Evolutionary conservation across 2,113 vertebrate species (phyloP).

Genomic region (Spilogale gracilis): DNA sequence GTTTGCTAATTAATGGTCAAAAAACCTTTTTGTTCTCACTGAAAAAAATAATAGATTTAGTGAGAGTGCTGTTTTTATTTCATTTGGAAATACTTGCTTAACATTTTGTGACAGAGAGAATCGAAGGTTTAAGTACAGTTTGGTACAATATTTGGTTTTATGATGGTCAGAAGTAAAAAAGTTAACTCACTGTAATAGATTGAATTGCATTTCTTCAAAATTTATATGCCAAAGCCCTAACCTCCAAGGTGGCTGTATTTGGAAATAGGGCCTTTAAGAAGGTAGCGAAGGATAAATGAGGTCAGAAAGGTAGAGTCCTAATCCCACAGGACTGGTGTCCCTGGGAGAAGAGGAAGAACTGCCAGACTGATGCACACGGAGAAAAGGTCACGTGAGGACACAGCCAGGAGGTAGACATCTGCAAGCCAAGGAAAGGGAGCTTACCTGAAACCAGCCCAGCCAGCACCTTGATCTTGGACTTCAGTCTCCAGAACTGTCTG

Average conservation of each 20-base stretch:
- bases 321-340: background rate
- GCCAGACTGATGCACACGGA: background rate
- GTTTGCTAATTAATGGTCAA: background rate
- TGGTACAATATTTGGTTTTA: background rate
- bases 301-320: background rate
- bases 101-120: background rate
- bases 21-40: background rate
- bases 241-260: background rate
- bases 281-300: background rate
- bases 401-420: background rate
- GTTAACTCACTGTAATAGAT: background rate
- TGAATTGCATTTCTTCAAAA: background rate
- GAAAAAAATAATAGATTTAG: slow-evolving; percentile 11
- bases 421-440: background rate
- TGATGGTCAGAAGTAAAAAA: background rate
- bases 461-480: background rate
- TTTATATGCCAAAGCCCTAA: background rate
- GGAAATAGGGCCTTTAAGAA: background rate
- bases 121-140: background rate
- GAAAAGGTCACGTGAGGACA: background rate
- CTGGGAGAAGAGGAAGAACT: background rate
- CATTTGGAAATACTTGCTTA: slow-evolving; percentile 22
- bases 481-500: background rate
- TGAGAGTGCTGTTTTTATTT: background rate
- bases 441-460: background rate